These are phyloP conservation scores for Athalia circularis DNA, from an alignment of 2,888 invertebrate genomes.

Conservation along the genomic window DNA sequence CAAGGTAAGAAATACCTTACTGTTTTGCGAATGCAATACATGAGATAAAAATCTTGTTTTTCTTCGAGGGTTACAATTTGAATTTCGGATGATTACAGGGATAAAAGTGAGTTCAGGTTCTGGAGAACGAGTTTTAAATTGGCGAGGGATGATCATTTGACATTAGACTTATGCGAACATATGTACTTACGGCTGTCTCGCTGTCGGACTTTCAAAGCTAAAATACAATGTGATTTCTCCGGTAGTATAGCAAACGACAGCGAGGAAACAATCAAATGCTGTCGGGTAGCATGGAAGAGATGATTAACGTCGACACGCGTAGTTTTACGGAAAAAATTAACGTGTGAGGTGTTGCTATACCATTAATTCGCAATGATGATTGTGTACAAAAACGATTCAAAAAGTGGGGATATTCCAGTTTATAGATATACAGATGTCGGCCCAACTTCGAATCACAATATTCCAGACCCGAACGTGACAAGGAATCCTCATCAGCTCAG, in stretches of 20 bases:
- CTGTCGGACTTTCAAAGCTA: conserved; percentile 33
- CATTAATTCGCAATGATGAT: neutral
- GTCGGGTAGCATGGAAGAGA: neutral
- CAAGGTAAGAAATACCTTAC: too few relatives aligned
- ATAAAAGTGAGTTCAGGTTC: conserved; percentile 10
- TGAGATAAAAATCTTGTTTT: too few relatives aligned
- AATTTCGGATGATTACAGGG: neutral
- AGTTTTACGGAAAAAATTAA: conserved; percentile 27
- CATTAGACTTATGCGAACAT: neutral
- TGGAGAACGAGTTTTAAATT: conserved; percentile 16
- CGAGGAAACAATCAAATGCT: conserved; percentile 30
- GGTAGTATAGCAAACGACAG: conserved; percentile 3
- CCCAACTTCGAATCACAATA: conserved; percentile 9
- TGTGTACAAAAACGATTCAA: neutral
- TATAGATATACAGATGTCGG: conserved; percentile 14
- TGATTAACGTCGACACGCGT: conserved; percentile 7
- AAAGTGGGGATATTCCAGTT: conserved; percentile 19
- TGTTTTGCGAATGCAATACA: too few relatives aligned
- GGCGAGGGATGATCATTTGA: conserved; percentile 5
- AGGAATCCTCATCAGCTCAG: neutral
- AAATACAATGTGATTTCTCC: conserved; percentile 41
- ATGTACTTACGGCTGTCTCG: neutral
- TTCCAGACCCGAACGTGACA: conserved; percentile 22
- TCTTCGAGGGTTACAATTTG: neutral
- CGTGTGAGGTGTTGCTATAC: conserved; percentile 22